Evolutionary conservation across 1,140 invertebrate genomes (phyloP).

Genomic region (Acromyrmex heyeri): DNA sequence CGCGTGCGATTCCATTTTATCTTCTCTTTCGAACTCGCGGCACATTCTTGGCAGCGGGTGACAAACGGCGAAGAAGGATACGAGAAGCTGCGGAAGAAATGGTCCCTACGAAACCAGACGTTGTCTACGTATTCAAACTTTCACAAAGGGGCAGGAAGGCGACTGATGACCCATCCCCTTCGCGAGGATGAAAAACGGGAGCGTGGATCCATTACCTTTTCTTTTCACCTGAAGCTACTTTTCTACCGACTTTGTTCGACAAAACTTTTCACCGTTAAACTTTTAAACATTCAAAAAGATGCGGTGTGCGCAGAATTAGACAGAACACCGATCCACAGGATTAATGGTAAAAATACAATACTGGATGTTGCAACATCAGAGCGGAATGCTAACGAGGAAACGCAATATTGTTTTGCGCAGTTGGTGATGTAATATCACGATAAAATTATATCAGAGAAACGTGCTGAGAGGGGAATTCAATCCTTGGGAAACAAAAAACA

Average conservation of each 20-base stretch:
- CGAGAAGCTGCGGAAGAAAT: constrained; percentile 15
- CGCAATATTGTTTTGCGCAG: constrained; percentile 46
- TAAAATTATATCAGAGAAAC: constrained; percentile 56
- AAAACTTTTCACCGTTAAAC: constrained; percentile 35
- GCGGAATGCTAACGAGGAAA: constrained; percentile 50
- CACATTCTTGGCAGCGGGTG: neutral
- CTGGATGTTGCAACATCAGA: neutral
- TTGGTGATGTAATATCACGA: constrained; percentile 41
- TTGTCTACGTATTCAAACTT: constrained; percentile 65
- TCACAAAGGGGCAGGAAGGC: constrained; percentile 50
- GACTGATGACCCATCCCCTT: constrained; percentile 41
- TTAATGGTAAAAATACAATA: constrained; percentile 44
- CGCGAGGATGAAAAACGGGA: constrained; percentile 41
- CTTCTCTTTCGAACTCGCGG: constrained; percentile 10
- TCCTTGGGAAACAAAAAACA: constrained; percentile 50
- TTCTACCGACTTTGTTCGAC: neutral
- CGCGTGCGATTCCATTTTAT: constrained; percentile 50
- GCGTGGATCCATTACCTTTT: constrained; percentile 36
- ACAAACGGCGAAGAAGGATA: constrained; percentile 22
- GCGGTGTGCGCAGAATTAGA: neutral
- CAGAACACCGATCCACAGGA: neutral
- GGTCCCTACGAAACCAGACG: constrained; percentile 33
- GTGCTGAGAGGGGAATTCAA: constrained; percentile 1
- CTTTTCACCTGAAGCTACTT: constrained; percentile 50
- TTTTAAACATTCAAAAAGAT: constrained; percentile 48